phyloP scores from a whole-genome alignment of 2,113 vertebrate species.

The Channa maculata region DNA sequence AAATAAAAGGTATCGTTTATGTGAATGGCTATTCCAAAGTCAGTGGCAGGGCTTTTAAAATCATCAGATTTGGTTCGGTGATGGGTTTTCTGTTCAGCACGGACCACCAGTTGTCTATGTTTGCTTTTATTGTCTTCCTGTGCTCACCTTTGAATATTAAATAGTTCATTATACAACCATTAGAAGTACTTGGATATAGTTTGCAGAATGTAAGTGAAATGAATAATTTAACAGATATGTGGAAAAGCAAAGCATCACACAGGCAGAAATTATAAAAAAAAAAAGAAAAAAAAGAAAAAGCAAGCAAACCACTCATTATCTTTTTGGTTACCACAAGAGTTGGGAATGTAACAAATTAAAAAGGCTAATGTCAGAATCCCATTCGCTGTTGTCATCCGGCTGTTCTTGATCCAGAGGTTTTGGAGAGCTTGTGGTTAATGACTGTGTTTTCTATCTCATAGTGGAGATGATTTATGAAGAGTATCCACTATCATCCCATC shows the following conservation, averaged over 20 bases:
- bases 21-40: too few species aligned
- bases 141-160: too few species aligned
- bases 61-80: background rate
- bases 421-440: constrained; percentile 29
- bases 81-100: background rate
- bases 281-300: background rate
- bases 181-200: too few species aligned
- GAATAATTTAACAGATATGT: background rate
- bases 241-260: background rate
- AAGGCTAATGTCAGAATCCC: background rate
- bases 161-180: too few species aligned
- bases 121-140: too few species aligned
- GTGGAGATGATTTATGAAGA: constrained; percentile 20
- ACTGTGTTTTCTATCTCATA: constrained; percentile 31
- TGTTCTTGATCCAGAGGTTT: constrained; percentile 5
- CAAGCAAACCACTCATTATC: background rate
- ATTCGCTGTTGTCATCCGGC: background rate
- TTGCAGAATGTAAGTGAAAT: too few species aligned
- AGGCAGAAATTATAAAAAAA: background rate
- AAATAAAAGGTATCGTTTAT: too few species aligned
- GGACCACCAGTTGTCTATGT: too few species aligned
- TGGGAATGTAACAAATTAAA: background rate
- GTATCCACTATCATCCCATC: constrained; percentile 21
- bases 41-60: too few species aligned
- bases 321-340: background rate